Percentiles rank a stretch among this genome's conserved stretches.
These are phyloP conservation scores for Chelon auratus DNA, from an alignment of 2,797 vertebrate species.

Conservation along the genomic window DNA sequence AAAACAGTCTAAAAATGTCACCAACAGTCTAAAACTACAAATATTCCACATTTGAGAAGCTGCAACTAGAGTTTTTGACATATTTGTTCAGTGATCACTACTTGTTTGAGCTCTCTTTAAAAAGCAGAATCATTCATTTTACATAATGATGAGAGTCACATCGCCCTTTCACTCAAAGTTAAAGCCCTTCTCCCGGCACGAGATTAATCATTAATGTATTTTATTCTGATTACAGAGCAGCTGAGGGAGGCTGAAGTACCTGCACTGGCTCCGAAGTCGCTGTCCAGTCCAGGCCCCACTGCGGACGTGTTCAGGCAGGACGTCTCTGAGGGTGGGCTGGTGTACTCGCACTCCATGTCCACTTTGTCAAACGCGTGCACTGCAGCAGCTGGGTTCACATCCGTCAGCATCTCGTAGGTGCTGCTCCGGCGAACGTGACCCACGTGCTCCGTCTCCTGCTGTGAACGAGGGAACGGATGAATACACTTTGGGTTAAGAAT, in stretches of 20 bases:
- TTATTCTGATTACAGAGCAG: background rate
- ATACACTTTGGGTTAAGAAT: no score
- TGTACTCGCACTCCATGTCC: conserved; percentile 75
- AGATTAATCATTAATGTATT: background rate
- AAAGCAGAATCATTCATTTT: background rate
- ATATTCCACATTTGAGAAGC: no score
- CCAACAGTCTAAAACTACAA: no score
- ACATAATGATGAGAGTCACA: background rate
- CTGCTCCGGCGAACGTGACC: conserved; percentile 67
- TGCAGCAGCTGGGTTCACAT: conserved; percentile 49
- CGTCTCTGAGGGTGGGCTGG: conserved; percentile 56
- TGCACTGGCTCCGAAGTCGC: conserved; percentile 90
- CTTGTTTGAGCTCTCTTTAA: background rate
- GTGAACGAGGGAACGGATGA: background rate
- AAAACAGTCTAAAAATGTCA: no score
- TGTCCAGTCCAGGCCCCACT: conserved; percentile 86
- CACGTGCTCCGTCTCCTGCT: conserved; percentile 58
- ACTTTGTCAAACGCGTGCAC: conserved; percentile 64
- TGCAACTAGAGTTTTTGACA: no score
- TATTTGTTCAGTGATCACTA: background rate
- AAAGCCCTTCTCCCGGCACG: background rate
- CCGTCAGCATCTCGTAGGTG: conserved; percentile 61
- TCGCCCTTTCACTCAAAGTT: background rate
- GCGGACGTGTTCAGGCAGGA: conserved; percentile 70
- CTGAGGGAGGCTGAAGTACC: conserved; percentile 62